Evolutionary conservation across 2,797 vertebrate species (phyloP).

Genomic region (Danio jaintianensis): DNA sequence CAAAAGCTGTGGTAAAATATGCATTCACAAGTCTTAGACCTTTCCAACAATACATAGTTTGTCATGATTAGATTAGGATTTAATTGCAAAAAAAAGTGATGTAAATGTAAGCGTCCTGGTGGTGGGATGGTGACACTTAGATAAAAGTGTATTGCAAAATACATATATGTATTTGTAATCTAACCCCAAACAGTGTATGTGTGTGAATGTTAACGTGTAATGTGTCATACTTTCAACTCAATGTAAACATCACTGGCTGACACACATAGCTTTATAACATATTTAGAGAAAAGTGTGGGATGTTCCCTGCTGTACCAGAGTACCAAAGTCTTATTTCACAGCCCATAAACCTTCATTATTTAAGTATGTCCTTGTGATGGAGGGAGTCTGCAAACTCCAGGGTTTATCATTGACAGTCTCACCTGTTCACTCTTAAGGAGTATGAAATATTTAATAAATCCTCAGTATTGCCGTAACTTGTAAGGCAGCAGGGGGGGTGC

Average conservation of each 20-base stretch:
- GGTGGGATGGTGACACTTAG: no score
- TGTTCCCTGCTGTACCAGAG: conserved; percentile 16
- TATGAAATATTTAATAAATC: conserved; percentile 42
- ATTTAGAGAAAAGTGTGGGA: background rate
- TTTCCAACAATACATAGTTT: no score
- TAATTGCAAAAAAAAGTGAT: no score
- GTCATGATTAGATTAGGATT: no score
- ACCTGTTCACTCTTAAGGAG: conserved; percentile 23
- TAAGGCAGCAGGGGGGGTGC: background rate
- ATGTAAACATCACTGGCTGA: background rate
- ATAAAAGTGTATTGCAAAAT: no score
- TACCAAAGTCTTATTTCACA: conserved; percentile 54
- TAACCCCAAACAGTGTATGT: background rate
- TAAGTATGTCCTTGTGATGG: conserved; percentile 30
- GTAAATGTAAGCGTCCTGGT: no score
- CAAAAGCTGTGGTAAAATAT: no score
- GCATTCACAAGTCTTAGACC: no score
- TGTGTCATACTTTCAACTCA: background rate
- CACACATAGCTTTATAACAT: background rate
- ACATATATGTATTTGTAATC: no score
- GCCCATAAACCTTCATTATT: conserved; percentile 53
- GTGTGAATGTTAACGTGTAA: background rate
- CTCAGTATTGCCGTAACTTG: conserved; percentile 31
- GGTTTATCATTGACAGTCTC: conserved; percentile 33
- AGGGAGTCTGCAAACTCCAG: conserved; percentile 16